These are phyloP conservation scores for Chaitophorus viminalis DNA, from an alignment of 2,888 invertebrate genomes.

Conservation along the genomic window DNA sequence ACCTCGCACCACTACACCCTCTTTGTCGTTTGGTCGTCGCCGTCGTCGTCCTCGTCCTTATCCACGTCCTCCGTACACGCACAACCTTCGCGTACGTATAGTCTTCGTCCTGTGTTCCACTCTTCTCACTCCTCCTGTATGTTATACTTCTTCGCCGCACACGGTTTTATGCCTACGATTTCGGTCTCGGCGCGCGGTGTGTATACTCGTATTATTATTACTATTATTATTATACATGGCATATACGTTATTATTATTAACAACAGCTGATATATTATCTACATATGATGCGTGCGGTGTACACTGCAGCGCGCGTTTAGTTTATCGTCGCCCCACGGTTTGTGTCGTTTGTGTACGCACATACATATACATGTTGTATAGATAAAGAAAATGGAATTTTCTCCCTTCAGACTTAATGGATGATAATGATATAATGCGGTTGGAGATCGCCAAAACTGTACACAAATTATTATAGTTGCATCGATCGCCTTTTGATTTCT, in stretches of 20 bases:
- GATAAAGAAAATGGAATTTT: slow-evolving; percentile 37
- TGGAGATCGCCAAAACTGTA: background rate
- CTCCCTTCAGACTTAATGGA: background rate
- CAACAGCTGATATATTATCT: slow-evolving; percentile 2
- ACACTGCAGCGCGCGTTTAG: too few relatives aligned
- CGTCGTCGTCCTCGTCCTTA: background rate
- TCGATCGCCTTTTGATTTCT: too few relatives aligned
- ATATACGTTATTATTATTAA: slow-evolving; percentile 14
- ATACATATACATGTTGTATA: background rate
- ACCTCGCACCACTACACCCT: slow-evolving; percentile 35
- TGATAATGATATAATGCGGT: too few relatives aligned
- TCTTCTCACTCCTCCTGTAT: background rate
- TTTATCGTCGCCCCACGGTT: too few relatives aligned
- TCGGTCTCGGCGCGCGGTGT: background rate
- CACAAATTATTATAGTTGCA: background rate
- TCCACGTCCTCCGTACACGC: too few relatives aligned
- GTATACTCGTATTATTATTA: slow-evolving; percentile 9
- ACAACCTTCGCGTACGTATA: too few relatives aligned
- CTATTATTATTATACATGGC: slow-evolving; percentile 9
- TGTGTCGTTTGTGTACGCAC: too few relatives aligned
- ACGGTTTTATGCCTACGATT: too few relatives aligned
- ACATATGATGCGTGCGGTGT: background rate
- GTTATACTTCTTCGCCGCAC: too few relatives aligned
- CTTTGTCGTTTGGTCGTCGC: background rate
- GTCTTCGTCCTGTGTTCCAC: background rate